Evolutionary conservation across 2,888 invertebrate species (phyloP).

Genomic region (Isoperla grammatica): DNA sequence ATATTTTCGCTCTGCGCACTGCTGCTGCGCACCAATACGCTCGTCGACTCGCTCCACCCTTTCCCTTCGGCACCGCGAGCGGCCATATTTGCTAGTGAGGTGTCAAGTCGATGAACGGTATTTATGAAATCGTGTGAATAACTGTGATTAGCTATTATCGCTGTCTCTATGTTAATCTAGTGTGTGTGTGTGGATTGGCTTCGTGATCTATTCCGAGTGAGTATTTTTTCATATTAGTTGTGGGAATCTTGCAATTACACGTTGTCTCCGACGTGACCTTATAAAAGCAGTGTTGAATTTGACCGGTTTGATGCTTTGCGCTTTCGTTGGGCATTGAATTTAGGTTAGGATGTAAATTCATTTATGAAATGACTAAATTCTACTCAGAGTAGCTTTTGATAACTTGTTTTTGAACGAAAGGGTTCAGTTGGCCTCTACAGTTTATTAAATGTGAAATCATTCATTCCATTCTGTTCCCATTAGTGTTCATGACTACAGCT

Average conservation of each 20-base stretch:
- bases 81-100: constrained; percentile 3
- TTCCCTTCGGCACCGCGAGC: neutral
- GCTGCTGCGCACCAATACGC: no score
- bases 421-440: no score
- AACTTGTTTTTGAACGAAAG: no score
- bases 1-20: no score
- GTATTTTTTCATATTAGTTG: neutral
- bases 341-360: no score
- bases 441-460: no score
- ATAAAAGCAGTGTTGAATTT: neutral
- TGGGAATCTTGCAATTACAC: neutral
- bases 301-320: neutral
- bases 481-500: no score
- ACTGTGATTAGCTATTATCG: neutral
- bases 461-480: no score
- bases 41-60: neutral
- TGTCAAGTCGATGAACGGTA: neutral
- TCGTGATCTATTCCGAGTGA: neutral
- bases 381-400: no score
- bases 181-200: neutral
- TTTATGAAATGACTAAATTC: no score
- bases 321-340: no score
- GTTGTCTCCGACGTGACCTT: neutral
- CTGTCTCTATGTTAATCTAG: neutral
- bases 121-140: neutral